Base-by-base conservation (phyloP, 1,140 invertebrate genomes). In the Trichonephila clavipes region DNA sequence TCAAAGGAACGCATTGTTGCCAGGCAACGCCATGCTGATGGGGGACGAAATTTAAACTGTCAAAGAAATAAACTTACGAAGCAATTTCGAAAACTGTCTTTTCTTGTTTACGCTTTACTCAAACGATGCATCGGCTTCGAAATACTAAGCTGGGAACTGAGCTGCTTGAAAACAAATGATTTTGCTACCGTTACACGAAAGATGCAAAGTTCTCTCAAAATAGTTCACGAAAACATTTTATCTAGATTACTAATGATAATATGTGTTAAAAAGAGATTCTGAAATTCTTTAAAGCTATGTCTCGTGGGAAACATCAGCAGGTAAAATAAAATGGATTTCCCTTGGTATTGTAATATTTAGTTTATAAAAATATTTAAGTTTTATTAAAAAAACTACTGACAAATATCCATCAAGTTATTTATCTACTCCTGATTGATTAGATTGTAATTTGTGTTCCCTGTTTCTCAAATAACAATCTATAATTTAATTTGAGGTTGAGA, bases 11-110 rank as follows among this genome's bases (percentile, higher is more conserved):
- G 7, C 24, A 10, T 6, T 28, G 89, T 91, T 91, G 72, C 89
- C 16, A 83, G 51, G 89, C 77, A 91, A 91, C 89, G 77, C 34
- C 77, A 91, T 91, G 89, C 7, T 28, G 16, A 51, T 83, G 40
- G 72, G 62, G 14, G 82, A 8, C 10, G 51, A 51, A 51, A 51
- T 91, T 91, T 51, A 28, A n/a, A 7, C 44, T 64, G n/a, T 28
- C 77, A 72, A 91, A 91, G 51, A 83, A 62, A 16, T 62, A 83
- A 64, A 83, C 72, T 21, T 21, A 24, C n/a, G 58, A 10, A 18
- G 34, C 72, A 77, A 77, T 77, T 77, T 77, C 28, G 34, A 34
- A 77, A 88, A 81, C 69, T 81, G 88, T 81, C 88, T 90, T 34
- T 90, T 81, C 51, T 90, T 81, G 21, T 81, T 90, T 81, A 81